Conservation (phyloP, 2,888 invertebrate species). For the Thecocarcelia acutangulata region DNA sequence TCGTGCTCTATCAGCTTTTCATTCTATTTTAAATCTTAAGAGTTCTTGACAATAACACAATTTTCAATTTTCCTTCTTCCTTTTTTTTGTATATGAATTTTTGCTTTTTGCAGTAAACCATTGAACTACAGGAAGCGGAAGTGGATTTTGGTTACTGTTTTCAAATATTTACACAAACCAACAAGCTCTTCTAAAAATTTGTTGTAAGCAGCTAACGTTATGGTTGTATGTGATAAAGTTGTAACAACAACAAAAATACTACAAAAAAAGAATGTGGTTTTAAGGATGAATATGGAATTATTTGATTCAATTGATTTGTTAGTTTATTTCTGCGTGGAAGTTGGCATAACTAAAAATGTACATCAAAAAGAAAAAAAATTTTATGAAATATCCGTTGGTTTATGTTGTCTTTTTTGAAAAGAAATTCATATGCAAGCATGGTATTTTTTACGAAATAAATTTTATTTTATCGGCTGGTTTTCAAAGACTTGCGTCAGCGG, state of each 20-base stretch:
- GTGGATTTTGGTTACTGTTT: constrained; percentile 51
- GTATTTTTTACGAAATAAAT: background rate
- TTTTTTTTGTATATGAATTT: background rate
- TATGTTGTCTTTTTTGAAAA: constrained; percentile 17
- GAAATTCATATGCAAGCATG: constrained; percentile 1
- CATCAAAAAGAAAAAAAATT: constrained; percentile 8
- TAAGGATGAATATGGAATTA: constrained; percentile 50
- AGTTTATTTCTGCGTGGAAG: constrained; percentile 40
- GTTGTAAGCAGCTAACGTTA: constrained; percentile 41
- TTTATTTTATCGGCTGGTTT: background rate
- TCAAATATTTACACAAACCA: constrained; percentile 10
- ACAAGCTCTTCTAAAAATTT: constrained; percentile 29
- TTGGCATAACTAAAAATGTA: constrained; percentile 35
- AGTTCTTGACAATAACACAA: background rate
- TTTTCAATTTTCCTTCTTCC: background rate
- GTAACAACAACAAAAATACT: constrained; percentile 9
- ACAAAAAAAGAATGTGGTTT: constrained; percentile 4
- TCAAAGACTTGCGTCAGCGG: too few species aligned
- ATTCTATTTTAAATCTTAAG: too few species aligned
- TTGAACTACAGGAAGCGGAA: constrained; percentile 64
- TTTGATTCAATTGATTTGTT: constrained; percentile 64
- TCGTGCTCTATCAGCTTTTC: too few species aligned
- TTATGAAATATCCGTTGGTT: constrained; percentile 29
- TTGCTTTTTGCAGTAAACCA: constrained; percentile 31
- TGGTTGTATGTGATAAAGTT: constrained; percentile 13